Evolutionary conservation across 2,113 vertebrate species (phyloP), one percentile per base, ranked within the genome.

Genomic region (Stigmatopora argus): DNA sequence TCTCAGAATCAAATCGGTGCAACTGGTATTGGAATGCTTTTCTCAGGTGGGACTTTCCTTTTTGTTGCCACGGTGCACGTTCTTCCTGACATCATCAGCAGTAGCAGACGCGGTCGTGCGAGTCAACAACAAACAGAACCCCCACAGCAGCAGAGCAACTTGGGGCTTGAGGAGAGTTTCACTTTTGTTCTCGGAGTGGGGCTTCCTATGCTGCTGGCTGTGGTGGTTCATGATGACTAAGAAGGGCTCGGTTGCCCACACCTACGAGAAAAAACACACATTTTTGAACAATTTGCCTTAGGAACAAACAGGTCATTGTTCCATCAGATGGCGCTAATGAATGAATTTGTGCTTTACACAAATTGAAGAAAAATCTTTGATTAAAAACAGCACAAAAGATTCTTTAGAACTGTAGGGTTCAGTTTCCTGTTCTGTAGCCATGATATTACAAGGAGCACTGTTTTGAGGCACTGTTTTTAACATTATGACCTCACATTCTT

Each of bases 1-100:
- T 70, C 80, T 53, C 71, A 89, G 64, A 71, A 74, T 46, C 82
- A 83, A 48, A 87, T 92, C 70, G 76, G 64, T 35, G 82, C 88
- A 1, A 89, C 84, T 1, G 90, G 88, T 34, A 86, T 90, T 4
- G 88, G 88, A 5, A 84, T 91, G 84, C 82, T 93, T 62, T 91
- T 91, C 83, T 93, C 89, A 0, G 90, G 87, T 0, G 82, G 90
- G 69, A 92, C 89, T 0, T 93, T 89, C 65, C 81, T 92, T n/a
- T 92, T 92, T 5, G 88, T 88, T 53, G 89, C 88, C 34, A 86
- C 86, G 0, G 81, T 90, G 23, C 84, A 87, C 14, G 86, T 92
- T 12, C 85, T 92, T 10, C 85, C 91, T 1, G 89, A 88, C 81
- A 78, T 92, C 70, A 90, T 85, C 81, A 68, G 66, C 31, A 80